These are phyloP conservation scores for Brachypterus glaber DNA, from an alignment of 2,888 invertebrate species.

Conservation along the genomic window DNA sequence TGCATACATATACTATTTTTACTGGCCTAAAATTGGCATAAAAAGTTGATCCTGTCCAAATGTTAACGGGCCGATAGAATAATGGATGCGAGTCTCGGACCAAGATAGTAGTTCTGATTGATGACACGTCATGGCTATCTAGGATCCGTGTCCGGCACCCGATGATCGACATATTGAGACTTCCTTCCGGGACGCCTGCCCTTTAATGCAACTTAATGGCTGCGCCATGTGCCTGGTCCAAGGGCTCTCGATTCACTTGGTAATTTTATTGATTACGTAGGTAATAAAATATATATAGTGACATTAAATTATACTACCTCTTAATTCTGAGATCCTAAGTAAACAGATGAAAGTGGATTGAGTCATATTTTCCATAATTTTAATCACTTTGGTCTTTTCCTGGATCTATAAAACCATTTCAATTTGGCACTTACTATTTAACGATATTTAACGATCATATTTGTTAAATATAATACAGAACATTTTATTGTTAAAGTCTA, in stretches of 20 bases:
- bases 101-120: slow-evolving; percentile 37
- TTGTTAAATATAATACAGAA: too few species aligned
- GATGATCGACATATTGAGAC: slow-evolving; percentile 40
- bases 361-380: too few species aligned
- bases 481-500: too few species aligned
- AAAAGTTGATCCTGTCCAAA: too few species aligned
- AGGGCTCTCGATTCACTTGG: slow-evolving; percentile 26
- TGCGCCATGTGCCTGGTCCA: slow-evolving; percentile 21
- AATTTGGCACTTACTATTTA: too few species aligned
- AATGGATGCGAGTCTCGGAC: slow-evolving; percentile 32
- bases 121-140: slow-evolving; percentile 35
- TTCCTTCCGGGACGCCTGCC: slow-evolving; percentile 37
- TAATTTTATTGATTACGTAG: slow-evolving; percentile 28
- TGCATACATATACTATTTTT: too few species aligned
- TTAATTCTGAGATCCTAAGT: neutral
- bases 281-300: slow-evolving; percentile 19
- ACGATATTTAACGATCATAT: too few species aligned
- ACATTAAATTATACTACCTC: slow-evolving; percentile 8
- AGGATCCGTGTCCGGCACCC: slow-evolving; percentile 35
- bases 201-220: slow-evolving; percentile 33
- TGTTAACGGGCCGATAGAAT: slow-evolving; percentile 19
- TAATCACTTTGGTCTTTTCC: too few species aligned
- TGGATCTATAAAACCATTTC: too few species aligned
- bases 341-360: slow-evolving; percentile 2
- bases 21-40: too few species aligned